Conservation (phyloP, 2,113 vertebrate genomes). For the Chionodraco myersi region DNA sequence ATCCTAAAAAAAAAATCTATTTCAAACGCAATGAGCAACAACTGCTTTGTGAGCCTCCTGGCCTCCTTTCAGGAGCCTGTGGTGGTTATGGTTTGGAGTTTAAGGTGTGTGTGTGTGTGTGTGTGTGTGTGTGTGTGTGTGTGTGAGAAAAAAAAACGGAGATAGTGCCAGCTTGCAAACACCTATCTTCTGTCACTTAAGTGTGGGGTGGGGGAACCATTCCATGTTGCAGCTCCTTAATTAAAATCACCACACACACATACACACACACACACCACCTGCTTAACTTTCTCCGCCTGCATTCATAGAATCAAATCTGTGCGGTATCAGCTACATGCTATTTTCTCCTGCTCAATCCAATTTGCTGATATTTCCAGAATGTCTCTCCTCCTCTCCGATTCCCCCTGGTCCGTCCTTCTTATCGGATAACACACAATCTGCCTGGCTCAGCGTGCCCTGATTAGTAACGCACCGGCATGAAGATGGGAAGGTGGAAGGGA, state of each 20-base stretch:
- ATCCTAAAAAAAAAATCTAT: conserved; percentile 49
- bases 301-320: conserved; percentile 62
- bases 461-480: conserved; percentile 51
- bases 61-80: conserved; percentile 28
- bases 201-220: conserved; percentile 16
- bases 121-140: not conserved
- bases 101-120: not conserved
- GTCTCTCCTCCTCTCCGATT: conserved; percentile 3
- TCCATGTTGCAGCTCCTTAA: conserved; percentile 60
- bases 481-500: conserved; percentile 19
- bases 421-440: conserved; percentile 72
- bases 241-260: conserved; percentile 47
- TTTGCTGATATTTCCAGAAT: conserved; percentile 73
- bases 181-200: conserved; percentile 28
- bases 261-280: conserved; percentile 20
- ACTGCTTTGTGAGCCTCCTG: conserved; percentile 47
- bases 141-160: not conserved
- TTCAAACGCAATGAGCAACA: conserved; percentile 46
- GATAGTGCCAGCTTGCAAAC: conserved; percentile 46
- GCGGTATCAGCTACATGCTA: conserved; percentile 62
- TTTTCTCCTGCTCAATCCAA: conserved; percentile 72
- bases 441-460: conserved; percentile 57
- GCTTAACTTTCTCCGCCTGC: conserved; percentile 34
- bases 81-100: not conserved
- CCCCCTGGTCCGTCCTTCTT: conserved; percentile 45